Evolutionary conservation across 2,888 invertebrate species (phyloP), one percentile per base, ranked within the genome.

Genomic region (Drosophila recens): DNA sequence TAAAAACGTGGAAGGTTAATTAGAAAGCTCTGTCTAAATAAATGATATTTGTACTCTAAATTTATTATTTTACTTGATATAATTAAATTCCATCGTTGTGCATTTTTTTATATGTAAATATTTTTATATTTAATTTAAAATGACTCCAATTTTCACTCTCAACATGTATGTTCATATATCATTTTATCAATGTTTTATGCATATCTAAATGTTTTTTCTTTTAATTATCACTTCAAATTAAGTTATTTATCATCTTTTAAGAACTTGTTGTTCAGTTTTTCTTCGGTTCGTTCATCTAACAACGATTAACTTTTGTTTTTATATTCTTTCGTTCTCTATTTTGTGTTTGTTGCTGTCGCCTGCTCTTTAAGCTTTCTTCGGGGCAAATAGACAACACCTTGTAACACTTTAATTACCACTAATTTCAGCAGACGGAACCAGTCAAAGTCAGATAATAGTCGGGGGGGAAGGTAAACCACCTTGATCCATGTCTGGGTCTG

Each of bases 351-450:
- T 36, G 36, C 27, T 53, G 57, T 57, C 57, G 64, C 64, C 38
- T 58, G 54, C 68, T 69, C 51, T 46, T 42, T 34, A 15, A 61
- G 64, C 86, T 85, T 83, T 87, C 88, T 77, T 87, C 43, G 58
- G 70, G 82, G 67, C 67, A 75, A 71, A 49, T 66, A 42, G 64
- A 38, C 48, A 67, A 75, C 68, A 82, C 82, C 83, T 86, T 86
- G 83, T 87, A 88, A 87, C 89, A 87, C 76, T 84, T 84, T 89
- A 89, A 84, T 89, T 89, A 68, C 74, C 68, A 69, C 76, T 87
- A 87, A 84, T 89, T 87, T 54, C 40, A 49, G 51, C 58, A 63
- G 82, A 53, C 68, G 45, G 57, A 48, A 51, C 6, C 43, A 40
- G 43, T 23, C 34, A 53, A 42, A 45, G 11, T 20, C 40, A 23